Evolutionary conservation across 2,888 invertebrate species (phyloP).

Genomic region (Vanessa cardui): DNA sequence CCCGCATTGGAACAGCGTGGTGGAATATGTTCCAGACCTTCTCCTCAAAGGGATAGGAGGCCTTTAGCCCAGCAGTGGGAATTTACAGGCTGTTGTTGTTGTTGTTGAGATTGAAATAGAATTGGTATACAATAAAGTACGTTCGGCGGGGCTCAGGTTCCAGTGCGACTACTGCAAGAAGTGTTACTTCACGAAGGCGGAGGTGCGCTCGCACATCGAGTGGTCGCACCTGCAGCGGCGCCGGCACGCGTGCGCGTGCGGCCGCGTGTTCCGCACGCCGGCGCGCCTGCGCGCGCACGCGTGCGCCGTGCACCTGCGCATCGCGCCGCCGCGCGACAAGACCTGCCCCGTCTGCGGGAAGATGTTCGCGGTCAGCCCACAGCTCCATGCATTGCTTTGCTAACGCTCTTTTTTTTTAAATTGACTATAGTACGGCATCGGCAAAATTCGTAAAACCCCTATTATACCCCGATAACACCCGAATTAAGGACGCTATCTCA

Average conservation of each 20-base stretch:
- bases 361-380: constrained; percentile 47
- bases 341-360: constrained; percentile 52
- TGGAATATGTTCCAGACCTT: too few species aligned
- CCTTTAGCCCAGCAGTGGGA: too few species aligned
- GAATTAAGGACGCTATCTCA: too few species aligned
- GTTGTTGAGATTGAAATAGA: too few species aligned
- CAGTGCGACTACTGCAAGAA: constrained; percentile 59
- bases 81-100: too few species aligned
- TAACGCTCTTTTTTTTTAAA: too few species aligned
- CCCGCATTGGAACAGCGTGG: too few species aligned
- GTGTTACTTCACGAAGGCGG: constrained; percentile 57
- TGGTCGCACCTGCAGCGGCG: constrained; percentile 54
- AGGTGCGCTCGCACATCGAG: constrained; percentile 57
- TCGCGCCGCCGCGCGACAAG: constrained; percentile 43
- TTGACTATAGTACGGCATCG: too few species aligned
- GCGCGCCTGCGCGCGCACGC: constrained; percentile 49
- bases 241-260: constrained; percentile 54
- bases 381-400: too few species aligned
- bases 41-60: too few species aligned
- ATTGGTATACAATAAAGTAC: not conserved
- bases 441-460: too few species aligned
- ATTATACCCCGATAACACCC: too few species aligned
- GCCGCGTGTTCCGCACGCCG: constrained; percentile 55
- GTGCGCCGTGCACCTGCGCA: constrained; percentile 43
- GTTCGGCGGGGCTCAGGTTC: constrained; percentile 45